Base-by-base conservation (phyloP, 2,113 vertebrate species). In the Datnioides undecimradiatus region DNA sequence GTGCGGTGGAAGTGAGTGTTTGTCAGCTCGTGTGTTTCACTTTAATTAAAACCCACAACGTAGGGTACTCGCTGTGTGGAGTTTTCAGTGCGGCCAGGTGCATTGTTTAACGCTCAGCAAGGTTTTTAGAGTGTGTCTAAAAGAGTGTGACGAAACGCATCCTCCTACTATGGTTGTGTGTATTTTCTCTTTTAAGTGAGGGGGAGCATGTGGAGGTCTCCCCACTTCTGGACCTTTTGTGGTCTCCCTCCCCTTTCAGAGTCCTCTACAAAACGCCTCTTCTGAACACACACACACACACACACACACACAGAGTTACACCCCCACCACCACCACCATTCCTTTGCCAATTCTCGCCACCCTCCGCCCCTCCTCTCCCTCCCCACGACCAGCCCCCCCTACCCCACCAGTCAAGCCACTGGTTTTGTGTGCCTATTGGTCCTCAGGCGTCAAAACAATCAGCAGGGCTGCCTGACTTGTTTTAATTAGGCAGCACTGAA, bases 371-470 rank as follows among this genome's bases (percentile, higher is more conserved):
- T 81, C 83, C 76, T 60, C 86, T 52, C 80, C 48, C 84, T 85
- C 82, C 76, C 68, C 74, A 59, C 84, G 60, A 70, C 80, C 82
- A 59, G 51, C 87, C 84, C 88, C n/a, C 90, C 83, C 78, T 66
- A 87, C 76, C 88, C 89, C 87, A 62, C 80, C 87, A 82, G 93
- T 93, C 93, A 93, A 94, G 89, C 92, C 87, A 54, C 90, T 93
- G 92, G 83, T 91, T 94, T 94, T 98, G 97, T 98, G 95, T 98
- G 98, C n/a, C 95, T 96, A 97, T 97, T 97, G 93, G 96, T 97
- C 96, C 96, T 96, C 94, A 94, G 96, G 96, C 96, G 97, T 97
- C 97, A 98, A 99, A 99, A 99, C 97, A 98, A 99, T 98, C 97
- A 95, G 96, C 74, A 83, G 96, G 97, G 96, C 96, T 96, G 96